Percentiles rank a stretch among this genome's conserved stretches.
Evolutionary conservation across 2,113 vertebrate genomes (phyloP).

Genomic region (Ceyx melanurus): DNA sequence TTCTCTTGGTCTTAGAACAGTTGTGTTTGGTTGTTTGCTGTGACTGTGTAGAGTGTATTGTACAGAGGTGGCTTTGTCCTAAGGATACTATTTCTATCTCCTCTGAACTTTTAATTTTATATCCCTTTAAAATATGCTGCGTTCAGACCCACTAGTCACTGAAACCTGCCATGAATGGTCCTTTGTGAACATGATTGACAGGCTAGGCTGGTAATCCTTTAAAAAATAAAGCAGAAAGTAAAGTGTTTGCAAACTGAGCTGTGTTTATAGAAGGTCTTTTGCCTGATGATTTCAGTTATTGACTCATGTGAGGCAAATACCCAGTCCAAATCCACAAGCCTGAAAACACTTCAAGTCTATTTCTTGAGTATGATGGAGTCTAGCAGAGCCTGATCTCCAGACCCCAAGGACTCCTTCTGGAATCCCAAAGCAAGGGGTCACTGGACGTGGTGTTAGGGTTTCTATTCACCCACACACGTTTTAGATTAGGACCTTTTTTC

Average conservation of each 20-base stretch:
- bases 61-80: neutral
- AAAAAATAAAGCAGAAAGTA: slow-evolving; percentile 38
- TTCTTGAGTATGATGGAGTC: neutral
- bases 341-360: neutral
- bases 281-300: neutral
- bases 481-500: neutral
- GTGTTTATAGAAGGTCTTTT: slow-evolving; percentile 19
- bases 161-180: neutral
- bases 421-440: neutral
- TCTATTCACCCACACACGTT: neutral
- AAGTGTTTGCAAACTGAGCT: slow-evolving; percentile 35
- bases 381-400: neutral
- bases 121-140: neutral
- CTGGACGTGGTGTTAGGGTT: rapidly evolving
- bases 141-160: neutral
- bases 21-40: neutral
- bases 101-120: slow-evolving; percentile 15
- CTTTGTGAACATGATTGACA: slow-evolving; percentile 17
- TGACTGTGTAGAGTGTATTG: neutral
- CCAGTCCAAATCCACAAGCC: neutral
- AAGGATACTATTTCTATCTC: neutral
- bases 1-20: rapidly evolving
- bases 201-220: neutral
- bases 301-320: neutral
- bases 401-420: neutral